Percentiles rank a stretch among this genome's conserved stretches.
phyloP scores from a whole-genome alignment of 2,113 vertebrate species.

The Tricholaema leucomelas region DNA sequence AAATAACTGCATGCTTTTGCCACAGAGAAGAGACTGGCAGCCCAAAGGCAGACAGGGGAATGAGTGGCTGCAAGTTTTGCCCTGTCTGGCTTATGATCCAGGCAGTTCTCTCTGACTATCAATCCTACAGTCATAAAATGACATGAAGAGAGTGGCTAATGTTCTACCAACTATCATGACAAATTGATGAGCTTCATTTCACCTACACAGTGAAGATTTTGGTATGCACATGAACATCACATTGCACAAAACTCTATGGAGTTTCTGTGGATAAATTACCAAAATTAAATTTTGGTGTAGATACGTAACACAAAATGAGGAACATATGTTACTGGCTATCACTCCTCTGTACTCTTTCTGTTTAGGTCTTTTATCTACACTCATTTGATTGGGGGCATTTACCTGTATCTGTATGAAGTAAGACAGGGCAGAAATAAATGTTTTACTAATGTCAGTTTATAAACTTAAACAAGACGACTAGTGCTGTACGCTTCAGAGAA shows the following conservation, averaged over 20 bases:
- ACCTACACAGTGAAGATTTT: accelerated
- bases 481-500: neutral
- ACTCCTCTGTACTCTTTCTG: neutral
- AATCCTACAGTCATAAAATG: neutral
- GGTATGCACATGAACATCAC: neutral
- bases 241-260: neutral
- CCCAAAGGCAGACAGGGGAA: neutral
- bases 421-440: neutral
- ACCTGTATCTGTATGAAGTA: neutral
- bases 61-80: neutral
- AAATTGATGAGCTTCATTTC: neutral
- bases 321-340: neutral
- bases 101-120: neutral
- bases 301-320: neutral
- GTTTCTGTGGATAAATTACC: neutral
- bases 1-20: neutral
- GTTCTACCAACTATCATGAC: neutral
- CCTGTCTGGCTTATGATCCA: neutral
- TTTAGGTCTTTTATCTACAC: neutral
- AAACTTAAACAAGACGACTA: neutral
- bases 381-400: neutral
- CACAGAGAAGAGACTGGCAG: neutral
- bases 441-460: neutral
- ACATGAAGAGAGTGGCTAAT: neutral
- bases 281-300: neutral